phyloP scores from a whole-genome alignment of 1,140 invertebrate genomes.

The Ceratosolen solmsi region DNA sequence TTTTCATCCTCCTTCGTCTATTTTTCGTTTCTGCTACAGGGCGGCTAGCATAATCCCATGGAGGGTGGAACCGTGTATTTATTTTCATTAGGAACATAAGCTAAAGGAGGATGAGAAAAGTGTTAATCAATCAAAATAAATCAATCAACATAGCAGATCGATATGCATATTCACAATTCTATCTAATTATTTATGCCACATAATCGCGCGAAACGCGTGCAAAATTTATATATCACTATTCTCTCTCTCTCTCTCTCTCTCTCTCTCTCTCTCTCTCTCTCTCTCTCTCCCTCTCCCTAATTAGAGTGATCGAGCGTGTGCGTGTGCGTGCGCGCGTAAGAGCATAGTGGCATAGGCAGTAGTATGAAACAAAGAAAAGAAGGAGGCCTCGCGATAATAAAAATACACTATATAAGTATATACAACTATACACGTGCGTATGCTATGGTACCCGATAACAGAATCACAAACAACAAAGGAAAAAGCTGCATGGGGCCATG shows the following conservation, averaged over 20 bases:
- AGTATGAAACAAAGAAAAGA: constrained; percentile 38
- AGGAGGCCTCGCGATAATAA: constrained; percentile 23
- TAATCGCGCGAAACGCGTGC: constrained; percentile 39
- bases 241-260: no score
- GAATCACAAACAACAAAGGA: background rate
- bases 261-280: no score
- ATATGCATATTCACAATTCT: background rate
- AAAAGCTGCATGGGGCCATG: background rate
- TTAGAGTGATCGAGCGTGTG: no score
- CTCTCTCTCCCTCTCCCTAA: no score
- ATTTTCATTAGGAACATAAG: background rate
- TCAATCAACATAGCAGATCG: background rate
- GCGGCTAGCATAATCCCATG: no score
- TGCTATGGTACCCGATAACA: constrained; percentile 3
- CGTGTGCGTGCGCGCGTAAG: background rate
- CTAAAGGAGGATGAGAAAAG: background rate
- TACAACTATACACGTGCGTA: background rate
- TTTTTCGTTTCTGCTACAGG: no score
- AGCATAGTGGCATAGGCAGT: background rate
- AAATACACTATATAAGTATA: background rate
- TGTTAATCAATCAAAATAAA: background rate
- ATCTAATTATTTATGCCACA: constrained; percentile 35
- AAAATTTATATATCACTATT: no score
- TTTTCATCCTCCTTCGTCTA: background rate
- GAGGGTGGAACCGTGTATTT: background rate